Base-by-base conservation (phyloP, 2,888 invertebrate species). In the Ormia ochracea region DNA sequence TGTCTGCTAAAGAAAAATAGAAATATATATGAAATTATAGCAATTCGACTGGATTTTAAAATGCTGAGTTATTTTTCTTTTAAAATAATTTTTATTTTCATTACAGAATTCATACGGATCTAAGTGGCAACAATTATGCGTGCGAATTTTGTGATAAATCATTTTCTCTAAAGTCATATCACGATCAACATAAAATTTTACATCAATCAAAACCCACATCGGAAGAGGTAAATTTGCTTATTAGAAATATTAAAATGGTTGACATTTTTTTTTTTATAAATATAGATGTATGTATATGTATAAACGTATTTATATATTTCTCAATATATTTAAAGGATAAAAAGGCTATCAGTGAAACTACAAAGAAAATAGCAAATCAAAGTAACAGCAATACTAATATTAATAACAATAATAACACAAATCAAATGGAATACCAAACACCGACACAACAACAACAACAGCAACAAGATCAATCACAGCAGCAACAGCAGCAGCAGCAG, bases 131-230 rank as follows among this genome's bases (percentile, higher is more conserved):
- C 3, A 90, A 92, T 9, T 93, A 92, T 84, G 91, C 91, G 21
- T 94, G 94, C 85, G 93, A 93, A 79, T 90, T 92, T 19, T 93
- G 93, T 84, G 92, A 92, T 52, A 93, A 93, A 84, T 92, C 92
- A 63, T 94, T 93, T 84, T 92, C 93, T 12, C 92, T 93, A 48
- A 93, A 93, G 86, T 92, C 92, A 85, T 93, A 93, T 84, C 93
- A 92, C 85, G 88, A 92, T 78, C 92, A 93, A 86, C 94, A 94
- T 85, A 90, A 92, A 81, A 87, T 91, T 65, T 91, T 92, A 76
- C 93, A 91, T 78, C 88, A 89, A 79, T 85, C 85, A 78, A 85
- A 83, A 75, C 59, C 68, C 52, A 76, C 61, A 41, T 26, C 78
- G 45, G 85, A 72, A 6, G 48, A 76, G 72, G 80, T 76, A 75